Base-by-base conservation (phyloP, 2,888 invertebrate species). In the Alsophila aescularia region DNA sequence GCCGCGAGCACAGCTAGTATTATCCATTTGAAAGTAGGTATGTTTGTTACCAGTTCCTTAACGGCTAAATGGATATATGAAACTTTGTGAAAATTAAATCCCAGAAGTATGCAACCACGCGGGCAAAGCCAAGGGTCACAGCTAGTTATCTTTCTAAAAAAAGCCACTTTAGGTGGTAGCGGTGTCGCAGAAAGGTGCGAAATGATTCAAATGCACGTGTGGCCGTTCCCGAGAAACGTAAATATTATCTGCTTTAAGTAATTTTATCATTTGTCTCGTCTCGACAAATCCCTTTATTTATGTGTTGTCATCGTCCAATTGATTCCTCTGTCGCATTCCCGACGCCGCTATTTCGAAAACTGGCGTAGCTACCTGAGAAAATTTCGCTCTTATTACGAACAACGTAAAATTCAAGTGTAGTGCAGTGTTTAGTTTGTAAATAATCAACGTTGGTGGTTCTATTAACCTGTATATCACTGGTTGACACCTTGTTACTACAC, bases 391-490 rank as follows among this genome's bases (percentile, higher is more conserved):
- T 69, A 69, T 59, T 0, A 0, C 1, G n/a, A 7, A 14, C 0
- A 0, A 0, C 2, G 53, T 75, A 79, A 66, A 54, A 64, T 48
- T 49, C n/a, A 54, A 32, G 5, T 40, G 31, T 39, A 59, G 12
- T 21, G 53, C 27, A 47, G 21, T 53, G n/a, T 14, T 60, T 48
- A 41, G 1, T 60, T 67, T 60, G 63, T 67, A 49, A 62, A 58
- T 67, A 74, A 49, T 70, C 79, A 75, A 70, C 72, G 81, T 81
- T 76, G 85, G 85, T 77, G 75, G 72, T 72, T 76, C 75, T 79
- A 78, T 77, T 83, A 84, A 84, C 82, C 76, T 82, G 81, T 79
- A 77, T 77, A 79, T 82, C 83, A 77, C 79, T 74, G 77, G 70
- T 79, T 83, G 82, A 85, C 86, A 88, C 83, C 79, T 84, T 77